Evolutionary conservation across 2,888 invertebrate genomes (phyloP).

Genomic region (Tiliacea citrago): DNA sequence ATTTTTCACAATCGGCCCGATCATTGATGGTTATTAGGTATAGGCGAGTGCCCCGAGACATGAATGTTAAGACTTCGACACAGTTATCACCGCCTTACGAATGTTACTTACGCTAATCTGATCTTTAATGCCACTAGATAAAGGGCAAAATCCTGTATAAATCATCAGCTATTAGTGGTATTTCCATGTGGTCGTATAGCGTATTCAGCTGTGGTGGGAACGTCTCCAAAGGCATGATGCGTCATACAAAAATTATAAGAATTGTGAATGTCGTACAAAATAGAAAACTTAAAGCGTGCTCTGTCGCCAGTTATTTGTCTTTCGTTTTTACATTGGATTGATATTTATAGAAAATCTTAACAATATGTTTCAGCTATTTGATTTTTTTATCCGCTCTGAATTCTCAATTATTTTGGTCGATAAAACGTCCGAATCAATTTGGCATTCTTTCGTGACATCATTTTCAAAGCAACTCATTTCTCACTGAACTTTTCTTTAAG

Average conservation of each 20-base stretch:
- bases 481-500: not conserved
- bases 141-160: constrained; percentile 65
- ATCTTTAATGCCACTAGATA: constrained; percentile 65
- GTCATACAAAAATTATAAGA: constrained; percentile 65
- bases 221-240: constrained; percentile 55
- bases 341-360: constrained; percentile 35
- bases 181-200: constrained; percentile 66
- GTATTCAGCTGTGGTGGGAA: constrained; percentile 63
- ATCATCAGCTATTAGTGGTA: constrained; percentile 68
- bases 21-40: constrained; percentile 90
- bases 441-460: constrained; percentile 23
- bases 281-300: constrained; percentile 43
- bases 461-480: constrained; percentile 21
- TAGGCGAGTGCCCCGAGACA: constrained; percentile 86
- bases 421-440: constrained; percentile 31
- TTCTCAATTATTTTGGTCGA: constrained; percentile 13
- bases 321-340: constrained; percentile 37
- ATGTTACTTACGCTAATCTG: constrained; percentile 68
- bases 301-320: constrained; percentile 24
- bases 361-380: constrained; percentile 25
- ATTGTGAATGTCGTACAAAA: constrained; percentile 57
- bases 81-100: constrained; percentile 64
- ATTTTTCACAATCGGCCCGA: constrained; percentile 90
- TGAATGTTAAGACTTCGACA: constrained; percentile 77
- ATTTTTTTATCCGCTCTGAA: not conserved